A percentile compares a stretch with the other conserved stretches of the same genome.
These are phyloP conservation scores for Geotrupes spiniger DNA, from an alignment of 2,888 invertebrate genomes.

Conservation along the genomic window DNA sequence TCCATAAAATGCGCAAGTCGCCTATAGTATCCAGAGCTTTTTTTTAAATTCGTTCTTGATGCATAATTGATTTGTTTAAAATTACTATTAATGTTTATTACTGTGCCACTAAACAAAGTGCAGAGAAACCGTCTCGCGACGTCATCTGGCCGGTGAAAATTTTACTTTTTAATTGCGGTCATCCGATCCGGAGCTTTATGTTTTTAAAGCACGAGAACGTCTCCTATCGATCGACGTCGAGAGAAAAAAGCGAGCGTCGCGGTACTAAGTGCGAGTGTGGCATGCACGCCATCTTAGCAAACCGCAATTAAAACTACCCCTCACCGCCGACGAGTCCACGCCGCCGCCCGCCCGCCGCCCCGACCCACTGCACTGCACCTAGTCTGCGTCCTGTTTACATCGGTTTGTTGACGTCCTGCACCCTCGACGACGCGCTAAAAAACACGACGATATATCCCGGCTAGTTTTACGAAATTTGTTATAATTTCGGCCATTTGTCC, in stretches of 20 bases:
- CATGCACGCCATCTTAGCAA: conserved; percentile 53
- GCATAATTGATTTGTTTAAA: too few relatives aligned
- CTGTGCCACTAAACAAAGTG: too few relatives aligned
- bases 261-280: conserved; percentile 53
- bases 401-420: conserved; percentile 17
- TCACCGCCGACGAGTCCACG: conserved; percentile 33
- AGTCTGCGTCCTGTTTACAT: conserved; percentile 20
- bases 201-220: conserved; percentile 50
- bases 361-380: conserved; percentile 25
- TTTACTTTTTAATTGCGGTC: conserved; percentile 2
- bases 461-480: too few relatives aligned
- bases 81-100: too few relatives aligned
- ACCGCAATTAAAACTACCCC: conserved; percentile 50
- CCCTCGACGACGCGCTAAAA: not conserved
- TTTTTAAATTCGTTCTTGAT: too few relatives aligned
- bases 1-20: too few relatives aligned
- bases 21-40: too few relatives aligned
- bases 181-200: conserved; percentile 35
- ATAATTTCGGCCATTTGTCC: too few relatives aligned
- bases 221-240: conserved; percentile 44
- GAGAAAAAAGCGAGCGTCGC: conserved; percentile 50
- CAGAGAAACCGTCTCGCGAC: too few relatives aligned
- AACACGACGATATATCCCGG: too few relatives aligned
- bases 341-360: conserved; percentile 27
- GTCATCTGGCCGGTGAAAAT: too few relatives aligned